Percentiles rank a stretch among this genome's conserved stretches.
Evolutionary conservation across 2,888 invertebrate genomes (phyloP).

Genomic region (Chymomyza amoena): DNA sequence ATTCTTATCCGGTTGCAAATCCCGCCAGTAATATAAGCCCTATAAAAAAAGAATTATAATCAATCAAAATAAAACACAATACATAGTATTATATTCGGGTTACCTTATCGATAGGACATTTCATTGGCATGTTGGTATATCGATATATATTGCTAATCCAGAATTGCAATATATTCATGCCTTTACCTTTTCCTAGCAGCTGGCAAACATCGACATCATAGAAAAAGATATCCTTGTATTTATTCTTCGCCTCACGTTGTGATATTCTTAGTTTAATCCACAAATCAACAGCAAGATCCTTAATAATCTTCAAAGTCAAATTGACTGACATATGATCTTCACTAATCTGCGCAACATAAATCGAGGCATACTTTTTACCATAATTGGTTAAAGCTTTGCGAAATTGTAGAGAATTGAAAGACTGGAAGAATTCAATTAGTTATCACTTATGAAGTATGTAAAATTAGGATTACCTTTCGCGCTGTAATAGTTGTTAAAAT

Average conservation of each 20-base stretch:
- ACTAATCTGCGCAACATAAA: constrained; percentile 28
- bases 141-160: constrained; percentile 35
- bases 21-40: constrained; percentile 17
- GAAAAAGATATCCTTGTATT: constrained; percentile 29
- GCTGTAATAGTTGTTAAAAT: background rate
- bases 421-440: background rate
- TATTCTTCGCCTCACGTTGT: constrained; percentile 22
- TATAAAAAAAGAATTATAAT: background rate
- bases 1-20: constrained; percentile 17
- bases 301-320: constrained; percentile 32
- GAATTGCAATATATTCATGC: constrained; percentile 25
- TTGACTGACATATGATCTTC: constrained; percentile 30
- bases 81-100: background rate
- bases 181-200: constrained; percentile 27
- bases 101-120: constrained; percentile 33
- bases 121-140: constrained; percentile 35
- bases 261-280: constrained; percentile 32
- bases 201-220: constrained; percentile 45
- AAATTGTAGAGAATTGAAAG: constrained; percentile 32
- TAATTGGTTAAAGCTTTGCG: constrained; percentile 22
- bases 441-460: background rate
- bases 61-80: background rate
- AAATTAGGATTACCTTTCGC: background rate
- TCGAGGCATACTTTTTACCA: constrained; percentile 34
- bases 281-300: constrained; percentile 30